These are phyloP conservation scores for Machaerirhynchus nigripectus DNA, from an alignment of 2,113 vertebrate genomes.

Conservation along the genomic window DNA sequence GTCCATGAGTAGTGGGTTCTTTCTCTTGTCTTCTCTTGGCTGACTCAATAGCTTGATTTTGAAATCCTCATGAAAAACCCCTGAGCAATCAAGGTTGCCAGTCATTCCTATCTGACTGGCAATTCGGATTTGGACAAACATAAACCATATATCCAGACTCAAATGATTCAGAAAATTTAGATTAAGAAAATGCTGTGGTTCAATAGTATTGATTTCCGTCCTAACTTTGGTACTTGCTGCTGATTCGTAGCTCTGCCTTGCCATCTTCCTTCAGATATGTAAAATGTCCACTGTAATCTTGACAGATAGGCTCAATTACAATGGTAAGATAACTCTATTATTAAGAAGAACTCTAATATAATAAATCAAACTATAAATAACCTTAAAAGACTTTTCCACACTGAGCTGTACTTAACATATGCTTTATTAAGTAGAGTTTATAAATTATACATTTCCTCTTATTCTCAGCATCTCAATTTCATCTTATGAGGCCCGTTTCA, in stretches of 20 bases:
- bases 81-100: not conserved
- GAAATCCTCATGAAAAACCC: not conserved
- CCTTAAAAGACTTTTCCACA: constrained; percentile 58
- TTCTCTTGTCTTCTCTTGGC: not conserved
- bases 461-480: constrained; percentile 47
- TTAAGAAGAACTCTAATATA: constrained; percentile 67
- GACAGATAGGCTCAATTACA: constrained; percentile 67
- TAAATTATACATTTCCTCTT: constrained; percentile 64
- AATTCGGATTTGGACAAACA: not conserved
- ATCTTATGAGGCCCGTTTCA: constrained; percentile 41
- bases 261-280: constrained; percentile 26
- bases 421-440: constrained; percentile 69
- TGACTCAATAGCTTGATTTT: not conserved
- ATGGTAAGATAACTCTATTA: constrained; percentile 72
- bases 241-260: constrained; percentile 25
- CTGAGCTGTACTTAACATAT: constrained; percentile 53
- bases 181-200: not conserved
- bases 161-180: not conserved
- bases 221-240: not conserved
- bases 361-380: constrained; percentile 75
- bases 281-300: constrained; percentile 53
- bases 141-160: not conserved
- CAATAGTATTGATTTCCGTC: not conserved
- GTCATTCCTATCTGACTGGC: not conserved
- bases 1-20: not conserved